A percentile compares a stretch with the other conserved stretches of the same genome.
phyloP scores from a whole-genome alignment of 2,888 invertebrate genomes.

The Lampropteryx suffumata region DNA sequence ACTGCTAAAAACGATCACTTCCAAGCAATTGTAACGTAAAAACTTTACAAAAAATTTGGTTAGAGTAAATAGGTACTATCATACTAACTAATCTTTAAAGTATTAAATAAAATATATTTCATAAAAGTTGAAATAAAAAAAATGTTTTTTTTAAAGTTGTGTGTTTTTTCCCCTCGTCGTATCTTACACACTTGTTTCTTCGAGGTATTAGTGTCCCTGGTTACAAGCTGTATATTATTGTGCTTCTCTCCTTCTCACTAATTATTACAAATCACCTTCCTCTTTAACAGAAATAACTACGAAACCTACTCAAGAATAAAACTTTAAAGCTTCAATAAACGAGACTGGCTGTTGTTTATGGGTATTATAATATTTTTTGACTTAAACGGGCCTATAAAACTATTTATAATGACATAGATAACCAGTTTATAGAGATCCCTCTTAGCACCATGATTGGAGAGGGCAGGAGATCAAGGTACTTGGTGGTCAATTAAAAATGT shows the following conservation, averaged over 20 bases:
- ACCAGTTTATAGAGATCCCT: slow-evolving; percentile 40
- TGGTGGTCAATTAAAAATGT: slow-evolving; percentile 33
- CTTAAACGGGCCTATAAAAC: slow-evolving; percentile 53
- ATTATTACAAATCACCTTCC: slow-evolving; percentile 70
- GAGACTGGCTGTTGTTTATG: slow-evolving; percentile 66
- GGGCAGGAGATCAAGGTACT: slow-evolving; percentile 30
- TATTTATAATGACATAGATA: slow-evolving; percentile 50
- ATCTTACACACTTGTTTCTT: too few species aligned
- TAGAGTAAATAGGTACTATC: too few species aligned
- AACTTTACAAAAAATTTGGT: too few species aligned
- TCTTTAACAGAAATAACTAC: slow-evolving; percentile 41
- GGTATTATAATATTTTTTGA: slow-evolving; percentile 67
- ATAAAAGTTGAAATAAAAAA: too few species aligned
- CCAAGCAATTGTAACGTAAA: too few species aligned
- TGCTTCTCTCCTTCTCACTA: slow-evolving; percentile 40
- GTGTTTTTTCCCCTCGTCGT: too few species aligned
- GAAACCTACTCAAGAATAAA: slow-evolving; percentile 57
- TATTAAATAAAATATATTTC: too few species aligned
- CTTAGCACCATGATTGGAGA: neutral
- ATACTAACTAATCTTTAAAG: too few species aligned
- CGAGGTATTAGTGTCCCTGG: too few species aligned
- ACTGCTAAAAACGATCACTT: too few species aligned
- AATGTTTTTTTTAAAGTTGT: too few species aligned
- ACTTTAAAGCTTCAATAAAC: slow-evolving; percentile 66
- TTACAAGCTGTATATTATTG: neutral